Evolutionary conservation across 1,140 invertebrate species (phyloP).

Genomic region (Hyphantria cunea): DNA sequence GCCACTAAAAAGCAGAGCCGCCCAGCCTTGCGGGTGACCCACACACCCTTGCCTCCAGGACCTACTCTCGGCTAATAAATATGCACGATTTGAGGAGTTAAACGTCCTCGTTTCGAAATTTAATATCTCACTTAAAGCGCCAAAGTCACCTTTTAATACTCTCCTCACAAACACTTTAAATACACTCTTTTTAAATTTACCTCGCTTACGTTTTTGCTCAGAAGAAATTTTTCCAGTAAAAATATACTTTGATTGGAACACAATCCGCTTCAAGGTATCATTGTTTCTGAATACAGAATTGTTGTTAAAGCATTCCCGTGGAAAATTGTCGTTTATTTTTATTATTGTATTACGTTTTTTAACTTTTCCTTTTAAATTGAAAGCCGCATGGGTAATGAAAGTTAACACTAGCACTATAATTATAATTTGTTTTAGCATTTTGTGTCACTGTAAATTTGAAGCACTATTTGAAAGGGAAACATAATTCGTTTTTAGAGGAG

Average conservation of each 20-base stretch:
- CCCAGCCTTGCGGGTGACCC: conserved; percentile 46
- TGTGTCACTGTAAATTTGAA: conserved; percentile 26
- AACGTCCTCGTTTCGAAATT: conserved; percentile 62
- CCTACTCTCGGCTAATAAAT: conserved; percentile 58
- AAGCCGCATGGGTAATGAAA: conserved; percentile 48
- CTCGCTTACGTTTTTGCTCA: conserved; percentile 53
- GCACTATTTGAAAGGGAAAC: conserved; percentile 22
- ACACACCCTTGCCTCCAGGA: conserved; percentile 41
- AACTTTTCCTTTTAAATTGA: conserved; percentile 64
- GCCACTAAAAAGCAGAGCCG: conserved; percentile 59
- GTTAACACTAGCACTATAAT: conserved; percentile 38
- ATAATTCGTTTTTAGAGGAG: conserved; percentile 17
- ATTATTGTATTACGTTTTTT: conserved; percentile 73
- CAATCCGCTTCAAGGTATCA: conserved; percentile 61
- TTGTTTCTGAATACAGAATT: conserved; percentile 68
- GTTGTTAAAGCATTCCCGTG: conserved; percentile 58
- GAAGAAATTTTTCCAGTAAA: conserved; percentile 75
- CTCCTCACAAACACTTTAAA: conserved; percentile 70
- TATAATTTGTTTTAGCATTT: conserved; percentile 44
- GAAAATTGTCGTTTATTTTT: conserved; percentile 60
- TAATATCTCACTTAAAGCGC: conserved; percentile 67
- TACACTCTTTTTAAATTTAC: conserved; percentile 52
- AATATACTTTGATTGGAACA: conserved; percentile 69
- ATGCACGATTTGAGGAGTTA: conserved; percentile 59
- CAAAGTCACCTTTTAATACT: conserved; percentile 69